Evolutionary conservation across 2,797 vertebrate genomes (phyloP), one percentile per base, ranked within the genome.

Genomic region (Melanotaenia nigrans): DNA sequence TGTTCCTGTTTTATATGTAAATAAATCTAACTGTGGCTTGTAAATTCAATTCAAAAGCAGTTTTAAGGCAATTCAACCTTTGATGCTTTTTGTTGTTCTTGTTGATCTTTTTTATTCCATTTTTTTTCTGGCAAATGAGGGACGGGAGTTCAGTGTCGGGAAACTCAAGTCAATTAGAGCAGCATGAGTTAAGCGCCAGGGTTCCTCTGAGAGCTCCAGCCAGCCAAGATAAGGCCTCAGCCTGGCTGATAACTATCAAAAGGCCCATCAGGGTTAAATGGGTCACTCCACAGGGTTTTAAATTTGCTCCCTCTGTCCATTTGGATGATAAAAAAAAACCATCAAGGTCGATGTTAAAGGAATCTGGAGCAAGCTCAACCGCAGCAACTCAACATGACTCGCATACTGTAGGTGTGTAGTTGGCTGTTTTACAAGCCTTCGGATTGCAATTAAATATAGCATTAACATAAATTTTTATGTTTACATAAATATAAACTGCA

Each of bases 311-410:
- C 30, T 60, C 59, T 58, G 64, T 86, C 70, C 54, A 80, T 77
- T 65, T 65, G 9, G 24, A 77, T 68, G 67, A 86, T 81, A 81
- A 84, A 85, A 82, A 75, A 63, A 66, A 36, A 76, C 73, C 58
- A 78, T 75, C 71, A 79, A 82, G 82, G 83, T 85, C 1, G 1
- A 77, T 71, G 74, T 84, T 86, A 73, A 89, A 85, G 71, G 79
- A 16, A 10, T 53, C 60, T 49, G 47, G 75, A 82, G 72, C 59
- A 47, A 45, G 53, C 38, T 86, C 38, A 79, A 78, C 78, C 70
- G 66, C 32, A 67, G 65, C 56, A 61, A 66, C 57, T 77, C 54
- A 73, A 49, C 54, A 65, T 33, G 62, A 65, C 49, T 80, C 33
- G 54, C 38, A 77, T n/a, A 54, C 25, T 35, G 24, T 49, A 71